phyloP scores from a whole-genome alignment of 2,113 vertebrate species.

The Stictonetta naevosa region DNA sequence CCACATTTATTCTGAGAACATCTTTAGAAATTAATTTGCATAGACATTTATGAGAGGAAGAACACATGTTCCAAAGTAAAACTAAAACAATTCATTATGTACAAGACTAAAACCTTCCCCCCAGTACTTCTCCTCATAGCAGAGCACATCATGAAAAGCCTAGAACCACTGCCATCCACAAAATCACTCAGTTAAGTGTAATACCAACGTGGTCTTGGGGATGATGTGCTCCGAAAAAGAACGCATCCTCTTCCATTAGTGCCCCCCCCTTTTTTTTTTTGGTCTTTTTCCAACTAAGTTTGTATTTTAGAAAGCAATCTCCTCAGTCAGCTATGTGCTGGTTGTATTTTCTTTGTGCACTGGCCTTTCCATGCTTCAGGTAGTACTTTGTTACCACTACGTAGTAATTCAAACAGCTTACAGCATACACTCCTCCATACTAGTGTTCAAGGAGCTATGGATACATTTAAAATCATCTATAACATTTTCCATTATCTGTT shows the following conservation, averaged over 20 bases:
- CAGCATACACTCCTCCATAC: neutral
- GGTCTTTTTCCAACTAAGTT: neutral
- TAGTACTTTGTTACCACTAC: neutral
- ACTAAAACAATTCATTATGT: neutral
- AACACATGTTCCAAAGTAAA: neutral
- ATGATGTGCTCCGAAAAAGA: neutral
- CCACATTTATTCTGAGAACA: neutral
- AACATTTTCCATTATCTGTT: neutral
- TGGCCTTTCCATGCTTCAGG: neutral
- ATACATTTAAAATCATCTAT: neutral
- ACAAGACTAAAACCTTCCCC: neutral
- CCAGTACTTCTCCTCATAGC: neutral
- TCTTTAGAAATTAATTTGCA: neutral
- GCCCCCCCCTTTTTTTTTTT: neutral
- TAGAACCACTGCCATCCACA: neutral
- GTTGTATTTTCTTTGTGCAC: neutral
- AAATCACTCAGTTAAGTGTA: neutral
- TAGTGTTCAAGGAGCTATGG: neutral
- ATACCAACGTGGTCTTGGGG: neutral
- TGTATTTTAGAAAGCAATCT: neutral
- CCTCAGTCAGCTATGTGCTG: neutral
- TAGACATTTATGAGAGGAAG: neutral
- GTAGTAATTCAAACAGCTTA: neutral
- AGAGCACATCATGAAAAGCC: neutral
- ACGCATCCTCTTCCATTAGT: neutral